Base-by-base conservation (phyloP, 2,113 vertebrate species). In the Synodontis membranacea region DNA sequence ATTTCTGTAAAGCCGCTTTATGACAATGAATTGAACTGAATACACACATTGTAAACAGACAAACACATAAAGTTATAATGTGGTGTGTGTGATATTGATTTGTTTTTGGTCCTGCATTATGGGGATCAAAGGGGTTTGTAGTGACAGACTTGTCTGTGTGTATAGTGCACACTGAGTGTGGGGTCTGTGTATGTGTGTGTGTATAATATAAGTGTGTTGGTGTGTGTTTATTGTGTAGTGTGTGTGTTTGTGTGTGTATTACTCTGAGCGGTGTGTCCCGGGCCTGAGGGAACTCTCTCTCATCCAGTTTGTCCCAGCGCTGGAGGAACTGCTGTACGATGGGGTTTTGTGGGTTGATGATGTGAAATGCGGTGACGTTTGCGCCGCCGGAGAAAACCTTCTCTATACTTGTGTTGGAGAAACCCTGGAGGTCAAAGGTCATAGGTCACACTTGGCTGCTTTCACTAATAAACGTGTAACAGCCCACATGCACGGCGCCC, bases 241-340 rank as follows among this genome's bases (percentile, higher is more conserved):
- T 60, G 79, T 58, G 80, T 28, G 66, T 56, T 70, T 34, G 60
- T 66, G 64, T 44, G 52, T 78, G 70, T 74, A 9, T 58, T 66
- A 99, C 98, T 98, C 99, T 99, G 88, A 99, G 94, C 0, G 97
- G 98, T 70, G 96, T 94, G 88, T 97, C 97, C 93, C 96, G 97
- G 62, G 98, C 97, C 96, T 99, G 98, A 50, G 97, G 98, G 89
- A 99, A 99, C 93, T 99, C 98, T 89, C 98, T 96, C 94, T 99
- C 97, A 93, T 99, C 98, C 28, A 99, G 95, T 68, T 97, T 96
- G 91, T 98, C 96, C 98, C 98, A 99, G 90, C 98, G 97, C 86
- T 99, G 98, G 84, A 99, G 95, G 93, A 99, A 99, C 92, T 99
- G 97, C 92, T 99, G 98, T 86, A 99, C 98, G 89, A 99, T 96